A percentile compares a stretch with the other conserved stretches of the same genome.
These are phyloP conservation scores for Neodiprion pinetum DNA, from an alignment of 1,140 invertebrate genomes.

Conservation along the genomic window DNA sequence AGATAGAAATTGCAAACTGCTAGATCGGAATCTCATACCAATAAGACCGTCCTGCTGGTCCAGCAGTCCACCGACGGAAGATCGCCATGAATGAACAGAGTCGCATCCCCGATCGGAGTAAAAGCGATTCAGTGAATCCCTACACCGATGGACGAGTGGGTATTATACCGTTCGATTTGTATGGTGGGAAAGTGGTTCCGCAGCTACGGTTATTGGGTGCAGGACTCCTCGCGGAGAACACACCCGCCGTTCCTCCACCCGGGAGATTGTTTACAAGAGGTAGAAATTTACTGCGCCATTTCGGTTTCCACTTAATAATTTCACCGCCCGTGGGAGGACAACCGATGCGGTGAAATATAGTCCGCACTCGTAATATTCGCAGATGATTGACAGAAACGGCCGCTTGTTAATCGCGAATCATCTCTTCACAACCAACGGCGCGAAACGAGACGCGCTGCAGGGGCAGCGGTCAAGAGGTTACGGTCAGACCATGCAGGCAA, in stretches of 20 bases:
- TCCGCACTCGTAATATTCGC: not conserved
- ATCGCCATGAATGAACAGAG: not conserved
- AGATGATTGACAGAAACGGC: slow-evolving; percentile 11
- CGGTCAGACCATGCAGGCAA: not conserved
- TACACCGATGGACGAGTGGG: not conserved
- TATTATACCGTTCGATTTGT: too few relatives aligned
- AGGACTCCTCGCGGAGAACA: not conserved
- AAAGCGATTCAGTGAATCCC: not conserved
- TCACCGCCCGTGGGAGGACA: not conserved
- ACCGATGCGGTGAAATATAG: slow-evolving; percentile 4
- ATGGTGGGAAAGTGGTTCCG: not conserved
- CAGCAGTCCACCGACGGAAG: not conserved
- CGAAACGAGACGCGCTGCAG: not conserved
- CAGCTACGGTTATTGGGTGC: not conserved
- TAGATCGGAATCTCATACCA: slow-evolving; percentile 6
- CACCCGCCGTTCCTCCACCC: not conserved
- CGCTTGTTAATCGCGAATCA: slow-evolving; percentile 10
- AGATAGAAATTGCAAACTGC: slow-evolving; percentile 3
- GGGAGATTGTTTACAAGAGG: not conserved
- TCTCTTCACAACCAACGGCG: not conserved
- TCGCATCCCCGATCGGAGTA: not conserved
- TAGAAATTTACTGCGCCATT: slow-evolving; percentile 7
- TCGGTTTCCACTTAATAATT: slow-evolving; percentile 8
- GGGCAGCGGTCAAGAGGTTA: not conserved
- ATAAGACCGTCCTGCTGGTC: not conserved